Conservation (phyloP, 2,797 vertebrate genomes). For the Propithecus deckenii region DNA sequence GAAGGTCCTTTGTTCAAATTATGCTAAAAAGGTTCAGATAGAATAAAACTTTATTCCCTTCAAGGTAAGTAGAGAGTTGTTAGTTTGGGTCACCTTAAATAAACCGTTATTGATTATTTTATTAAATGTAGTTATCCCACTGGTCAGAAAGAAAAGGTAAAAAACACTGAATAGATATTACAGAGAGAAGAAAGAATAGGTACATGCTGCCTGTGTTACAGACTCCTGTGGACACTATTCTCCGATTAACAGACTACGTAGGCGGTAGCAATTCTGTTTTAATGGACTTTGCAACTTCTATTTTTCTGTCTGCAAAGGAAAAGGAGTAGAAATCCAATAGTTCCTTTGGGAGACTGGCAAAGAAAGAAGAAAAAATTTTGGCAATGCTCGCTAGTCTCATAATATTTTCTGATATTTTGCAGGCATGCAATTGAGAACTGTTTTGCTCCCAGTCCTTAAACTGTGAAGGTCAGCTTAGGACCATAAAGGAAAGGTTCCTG, state of each 20-base stretch:
- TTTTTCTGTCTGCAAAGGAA: neutral
- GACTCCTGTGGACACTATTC: fast-evolving
- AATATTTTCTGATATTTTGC: neutral
- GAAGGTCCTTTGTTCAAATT: neutral
- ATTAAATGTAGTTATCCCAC: neutral
- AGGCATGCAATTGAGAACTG: neutral
- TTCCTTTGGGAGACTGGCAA: neutral
- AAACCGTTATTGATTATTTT: neutral
- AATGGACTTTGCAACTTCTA: neutral
- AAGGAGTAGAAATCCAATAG: neutral
- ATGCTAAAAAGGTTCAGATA: neutral
- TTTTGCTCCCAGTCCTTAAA: neutral
- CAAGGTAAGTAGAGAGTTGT: neutral
- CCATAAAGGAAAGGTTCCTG: neutral
- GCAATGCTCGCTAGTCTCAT: neutral
- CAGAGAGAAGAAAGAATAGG: neutral
- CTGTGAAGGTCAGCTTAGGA: neutral
- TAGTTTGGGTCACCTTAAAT: neutral
- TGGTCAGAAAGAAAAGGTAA: neutral
- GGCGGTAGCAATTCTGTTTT: neutral
- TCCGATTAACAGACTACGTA: neutral
- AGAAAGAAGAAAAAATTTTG: neutral
- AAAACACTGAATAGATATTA: neutral
- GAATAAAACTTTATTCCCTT: neutral
- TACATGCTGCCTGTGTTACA: too few species aligned